phyloP scores from a whole-genome alignment of 1,140 invertebrate genomes.

The Coenobita brevimanus region DNA sequence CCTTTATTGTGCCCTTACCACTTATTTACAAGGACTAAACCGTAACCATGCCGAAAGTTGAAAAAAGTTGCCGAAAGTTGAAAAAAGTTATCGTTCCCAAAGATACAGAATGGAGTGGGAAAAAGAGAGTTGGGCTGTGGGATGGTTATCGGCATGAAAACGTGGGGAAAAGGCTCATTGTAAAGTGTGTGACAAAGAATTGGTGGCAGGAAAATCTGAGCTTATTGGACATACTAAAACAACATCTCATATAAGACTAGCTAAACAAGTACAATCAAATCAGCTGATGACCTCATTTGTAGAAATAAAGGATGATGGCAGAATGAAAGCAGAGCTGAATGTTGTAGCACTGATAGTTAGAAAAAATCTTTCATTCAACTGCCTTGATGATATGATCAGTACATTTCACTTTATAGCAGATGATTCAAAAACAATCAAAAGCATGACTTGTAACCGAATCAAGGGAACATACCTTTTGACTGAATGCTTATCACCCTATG shows the following conservation, averaged over 20 bases:
- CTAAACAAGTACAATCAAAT: neutral
- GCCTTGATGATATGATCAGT: neutral
- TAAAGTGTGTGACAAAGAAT: neutral
- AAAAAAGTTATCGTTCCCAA: too few species aligned
- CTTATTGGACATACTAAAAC: slow-evolving; percentile 33
- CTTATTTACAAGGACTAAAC: too few species aligned
- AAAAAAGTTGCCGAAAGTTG: too few species aligned
- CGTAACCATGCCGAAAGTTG: too few species aligned
- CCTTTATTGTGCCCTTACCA: too few species aligned
- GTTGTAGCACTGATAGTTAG: slow-evolving; percentile 26
- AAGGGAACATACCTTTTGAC: slow-evolving; percentile 26
- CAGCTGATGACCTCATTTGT: neutral
- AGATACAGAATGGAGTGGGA: too few species aligned
- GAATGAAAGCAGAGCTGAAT: slow-evolving; percentile 29
- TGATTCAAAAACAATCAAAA: slow-evolving; percentile 31
- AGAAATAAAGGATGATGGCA: slow-evolving; percentile 3
- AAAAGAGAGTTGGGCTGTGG: too few species aligned
- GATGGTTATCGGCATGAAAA: too few species aligned
- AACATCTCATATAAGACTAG: neutral
- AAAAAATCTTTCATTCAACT: slow-evolving; percentile 22
- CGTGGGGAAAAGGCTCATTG: too few species aligned
- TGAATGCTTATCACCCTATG: slow-evolving; percentile 15
- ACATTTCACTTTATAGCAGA: slow-evolving; percentile 17
- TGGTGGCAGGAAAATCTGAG: slow-evolving; percentile 28
- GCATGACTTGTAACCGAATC: slow-evolving; percentile 30